A percentile compares a stretch with the other conserved stretches of the same genome.
Evolutionary conservation across 1,140 invertebrate species (phyloP).

Genomic region (Zaprionus capensis): DNA sequence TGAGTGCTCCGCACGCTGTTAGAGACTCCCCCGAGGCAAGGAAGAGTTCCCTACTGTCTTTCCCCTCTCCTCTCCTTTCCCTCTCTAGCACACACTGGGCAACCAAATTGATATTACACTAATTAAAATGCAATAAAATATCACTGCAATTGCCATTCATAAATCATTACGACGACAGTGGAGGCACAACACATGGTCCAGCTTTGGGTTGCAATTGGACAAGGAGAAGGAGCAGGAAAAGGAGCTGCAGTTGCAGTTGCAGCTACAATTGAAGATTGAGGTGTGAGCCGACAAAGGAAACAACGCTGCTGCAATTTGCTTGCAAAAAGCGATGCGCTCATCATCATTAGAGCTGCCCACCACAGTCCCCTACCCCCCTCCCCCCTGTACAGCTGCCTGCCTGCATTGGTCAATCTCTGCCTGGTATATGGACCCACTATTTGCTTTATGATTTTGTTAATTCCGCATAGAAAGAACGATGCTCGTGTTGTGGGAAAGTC

Average conservation of each 20-base stretch:
- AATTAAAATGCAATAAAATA: constrained; percentile 83
- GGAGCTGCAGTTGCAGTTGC: constrained; percentile 8
- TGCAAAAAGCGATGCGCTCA: constrained; percentile 78
- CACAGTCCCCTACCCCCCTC: not conserved
- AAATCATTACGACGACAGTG: constrained; percentile 69
- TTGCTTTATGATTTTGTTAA: constrained; percentile 82
- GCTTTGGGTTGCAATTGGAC: constrained; percentile 18
- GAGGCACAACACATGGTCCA: constrained; percentile 23
- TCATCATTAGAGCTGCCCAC: constrained; percentile 69
- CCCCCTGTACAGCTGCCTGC: not conserved
- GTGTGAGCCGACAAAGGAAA: constrained; percentile 81
- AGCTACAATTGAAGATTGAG: constrained; percentile 65
- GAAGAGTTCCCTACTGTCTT: not conserved
- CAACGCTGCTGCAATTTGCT: constrained; percentile 75
- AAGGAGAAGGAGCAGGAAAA: constrained; percentile 4
- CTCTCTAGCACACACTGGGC: not conserved
- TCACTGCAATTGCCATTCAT: constrained; percentile 71
- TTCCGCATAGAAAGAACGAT: constrained; percentile 43
- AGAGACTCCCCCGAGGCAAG: constrained; percentile 26
- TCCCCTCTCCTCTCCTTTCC: not conserved
- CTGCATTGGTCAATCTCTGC: not conserved
- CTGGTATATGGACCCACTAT: constrained; percentile 55
- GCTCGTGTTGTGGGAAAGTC: constrained; percentile 58
- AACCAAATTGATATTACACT: constrained; percentile 77
- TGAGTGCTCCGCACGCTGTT: constrained; percentile 42